Percentiles rank a stretch among this genome's conserved stretches.
phyloP scores from a whole-genome alignment of 2,888 invertebrate species.

The Cosmopolites sordidus region DNA sequence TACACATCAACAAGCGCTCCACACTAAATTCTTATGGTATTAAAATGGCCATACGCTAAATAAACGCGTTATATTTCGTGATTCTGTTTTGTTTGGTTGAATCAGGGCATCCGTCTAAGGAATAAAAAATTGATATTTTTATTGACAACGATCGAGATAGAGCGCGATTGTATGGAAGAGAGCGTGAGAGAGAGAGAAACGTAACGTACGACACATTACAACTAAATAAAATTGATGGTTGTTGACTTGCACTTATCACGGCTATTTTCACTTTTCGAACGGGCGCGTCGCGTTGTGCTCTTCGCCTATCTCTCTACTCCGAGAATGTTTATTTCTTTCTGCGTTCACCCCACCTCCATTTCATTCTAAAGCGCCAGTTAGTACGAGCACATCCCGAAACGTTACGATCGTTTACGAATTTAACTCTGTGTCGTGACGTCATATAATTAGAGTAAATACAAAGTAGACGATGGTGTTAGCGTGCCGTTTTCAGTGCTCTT shows the following conservation, averaged over 20 bases:
- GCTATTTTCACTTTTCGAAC: slow-evolving; percentile 16
- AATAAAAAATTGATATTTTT: no score
- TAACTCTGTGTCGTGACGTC: slow-evolving; percentile 58
- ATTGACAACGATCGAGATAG: no score
- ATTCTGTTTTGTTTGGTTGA: no score
- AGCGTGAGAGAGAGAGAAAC: no score
- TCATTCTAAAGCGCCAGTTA: slow-evolving; percentile 42
- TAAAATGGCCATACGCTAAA: background rate
- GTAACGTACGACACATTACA: slow-evolving; percentile 6
- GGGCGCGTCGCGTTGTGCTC: background rate
- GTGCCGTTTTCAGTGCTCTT: slow-evolving; percentile 51
- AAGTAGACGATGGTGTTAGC: slow-evolving; percentile 64
- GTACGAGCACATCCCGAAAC: slow-evolving; percentile 36
- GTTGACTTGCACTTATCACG: slow-evolving; percentile 18
- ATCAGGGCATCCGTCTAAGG: no score
- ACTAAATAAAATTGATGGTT: background rate
- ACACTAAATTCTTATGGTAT: background rate
- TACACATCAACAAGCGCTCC: slow-evolving; percentile 7
- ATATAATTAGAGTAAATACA: slow-evolving; percentile 68
- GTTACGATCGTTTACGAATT: slow-evolving; percentile 43
- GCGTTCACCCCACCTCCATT: slow-evolving; percentile 32
- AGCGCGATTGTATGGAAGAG: no score
- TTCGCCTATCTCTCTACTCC: slow-evolving; percentile 5
- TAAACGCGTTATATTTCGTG: no score
- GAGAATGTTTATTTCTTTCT: slow-evolving; percentile 25